A percentile compares a stretch with the other conserved stretches of the same genome.
Conservation (phyloP, 2,113 vertebrate genomes). For the Microtus ochrogaster region DNA sequence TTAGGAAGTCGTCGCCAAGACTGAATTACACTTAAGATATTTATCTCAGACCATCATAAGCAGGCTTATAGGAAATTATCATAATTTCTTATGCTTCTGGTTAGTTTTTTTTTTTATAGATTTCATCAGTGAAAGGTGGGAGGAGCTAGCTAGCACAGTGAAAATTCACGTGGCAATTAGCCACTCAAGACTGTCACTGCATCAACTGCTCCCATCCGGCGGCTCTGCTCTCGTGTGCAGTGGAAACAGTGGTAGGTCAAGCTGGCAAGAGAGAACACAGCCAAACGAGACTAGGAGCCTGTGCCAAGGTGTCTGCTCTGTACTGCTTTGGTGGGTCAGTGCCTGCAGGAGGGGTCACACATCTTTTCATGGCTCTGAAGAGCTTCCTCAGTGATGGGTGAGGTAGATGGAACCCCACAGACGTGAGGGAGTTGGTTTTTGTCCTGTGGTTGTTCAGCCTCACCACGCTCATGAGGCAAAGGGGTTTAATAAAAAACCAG, state of each 20-base stretch:
- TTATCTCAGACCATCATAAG: background rate
- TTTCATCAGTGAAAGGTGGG: background rate
- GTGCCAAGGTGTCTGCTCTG: background rate
- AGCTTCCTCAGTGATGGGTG: rapidly evolving
- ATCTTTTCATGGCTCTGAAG: background rate
- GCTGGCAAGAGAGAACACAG: background rate
- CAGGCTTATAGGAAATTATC: background rate
- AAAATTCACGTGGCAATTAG: background rate
- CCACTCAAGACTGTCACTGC: background rate
- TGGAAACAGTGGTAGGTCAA: background rate
- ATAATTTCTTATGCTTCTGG: background rate
- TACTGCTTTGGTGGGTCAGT: background rate
- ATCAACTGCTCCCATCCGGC: background rate
- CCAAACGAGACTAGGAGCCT: no score
- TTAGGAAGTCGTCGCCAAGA: background rate
- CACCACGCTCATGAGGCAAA: background rate
- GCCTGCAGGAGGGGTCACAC: background rate
- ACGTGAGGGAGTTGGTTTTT: background rate
- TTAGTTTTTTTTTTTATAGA: background rate
- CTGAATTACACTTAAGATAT: background rate
- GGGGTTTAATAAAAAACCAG: background rate
- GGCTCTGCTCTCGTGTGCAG: background rate
- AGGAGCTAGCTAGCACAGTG: background rate
- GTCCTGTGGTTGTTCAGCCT: background rate
- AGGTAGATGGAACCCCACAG: background rate